phyloP scores from a whole-genome alignment of 1,140 invertebrate species.

The Lerema accius region DNA sequence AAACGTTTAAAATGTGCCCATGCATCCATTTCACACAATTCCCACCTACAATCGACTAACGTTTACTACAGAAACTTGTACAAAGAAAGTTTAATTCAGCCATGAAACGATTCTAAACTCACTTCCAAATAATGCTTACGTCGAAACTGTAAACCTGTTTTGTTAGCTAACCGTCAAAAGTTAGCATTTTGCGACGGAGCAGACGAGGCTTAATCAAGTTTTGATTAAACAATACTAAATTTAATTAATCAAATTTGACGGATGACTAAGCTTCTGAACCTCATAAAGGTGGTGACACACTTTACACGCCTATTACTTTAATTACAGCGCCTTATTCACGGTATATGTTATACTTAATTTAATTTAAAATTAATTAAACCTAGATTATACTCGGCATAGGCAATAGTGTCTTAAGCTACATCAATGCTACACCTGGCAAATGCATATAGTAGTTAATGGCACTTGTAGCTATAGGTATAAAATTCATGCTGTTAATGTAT shows the following conservation, averaged over 20 bases:
- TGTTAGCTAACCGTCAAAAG: constrained; percentile 2
- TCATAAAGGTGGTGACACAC: background rate
- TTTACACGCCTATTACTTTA: too few relatives aligned
- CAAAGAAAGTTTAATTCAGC: background rate
- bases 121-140: background rate
- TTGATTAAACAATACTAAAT: constrained; percentile 20
- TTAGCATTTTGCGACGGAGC: background rate
- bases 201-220: constrained; percentile 3
- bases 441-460: too few relatives aligned
- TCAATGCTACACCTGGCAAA: too few relatives aligned
- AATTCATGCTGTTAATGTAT: too few relatives aligned
- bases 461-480: too few relatives aligned
- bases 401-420: too few relatives aligned
- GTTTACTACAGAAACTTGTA: background rate
- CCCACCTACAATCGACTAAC: background rate
- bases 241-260: constrained; percentile 15
- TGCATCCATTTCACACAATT: background rate
- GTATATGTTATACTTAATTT: too few relatives aligned
- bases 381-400: too few relatives aligned
- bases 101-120: background rate
- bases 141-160: background rate
- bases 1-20: too few relatives aligned
- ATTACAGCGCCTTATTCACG: too few relatives aligned
- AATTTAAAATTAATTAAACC: too few relatives aligned
- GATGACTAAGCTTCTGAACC: background rate